Evolutionary conservation across 2,113 vertebrate species (phyloP).

Genomic region (Xenopus laevis): DNA sequence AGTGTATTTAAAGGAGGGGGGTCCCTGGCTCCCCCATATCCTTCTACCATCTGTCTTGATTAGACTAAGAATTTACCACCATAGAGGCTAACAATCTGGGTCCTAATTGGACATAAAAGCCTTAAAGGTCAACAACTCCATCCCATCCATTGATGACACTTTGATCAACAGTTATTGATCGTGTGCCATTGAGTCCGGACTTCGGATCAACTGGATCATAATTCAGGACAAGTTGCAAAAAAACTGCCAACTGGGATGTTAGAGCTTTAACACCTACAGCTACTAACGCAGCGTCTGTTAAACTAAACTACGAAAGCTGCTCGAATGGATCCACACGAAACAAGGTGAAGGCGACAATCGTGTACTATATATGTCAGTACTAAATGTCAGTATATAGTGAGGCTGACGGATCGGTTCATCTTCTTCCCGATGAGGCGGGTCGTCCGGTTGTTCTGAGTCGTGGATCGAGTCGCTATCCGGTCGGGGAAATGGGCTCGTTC

Average conservation of each 20-base stretch:
- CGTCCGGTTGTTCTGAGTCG: conserved; percentile 76
- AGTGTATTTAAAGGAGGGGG: background rate
- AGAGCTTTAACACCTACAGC: background rate
- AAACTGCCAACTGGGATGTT: background rate
- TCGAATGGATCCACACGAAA: no score
- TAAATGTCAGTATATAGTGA: conserved; percentile 85
- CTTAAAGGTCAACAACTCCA: conserved; percentile 47
- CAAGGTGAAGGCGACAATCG: background rate
- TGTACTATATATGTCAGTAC: background rate
- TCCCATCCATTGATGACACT: no score
- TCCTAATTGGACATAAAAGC: conserved; percentile 50
- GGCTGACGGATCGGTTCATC: conserved; percentile 93
- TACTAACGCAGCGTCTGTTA: background rate
- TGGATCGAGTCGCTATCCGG: conserved; percentile 86
- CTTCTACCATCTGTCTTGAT: background rate
- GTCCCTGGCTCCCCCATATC: background rate
- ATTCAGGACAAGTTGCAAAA: background rate
- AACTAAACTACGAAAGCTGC: no score
- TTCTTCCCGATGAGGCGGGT: conserved; percentile 92
- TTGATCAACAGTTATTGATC: background rate
- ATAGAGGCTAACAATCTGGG: conserved; percentile 48
- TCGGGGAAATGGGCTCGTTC: conserved; percentile 86
- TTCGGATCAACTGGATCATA: background rate
- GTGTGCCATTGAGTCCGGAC: background rate
- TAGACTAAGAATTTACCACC: background rate